phyloP scores from a whole-genome alignment of 1,140 invertebrate species.

The Ylistrum balloti region DNA sequence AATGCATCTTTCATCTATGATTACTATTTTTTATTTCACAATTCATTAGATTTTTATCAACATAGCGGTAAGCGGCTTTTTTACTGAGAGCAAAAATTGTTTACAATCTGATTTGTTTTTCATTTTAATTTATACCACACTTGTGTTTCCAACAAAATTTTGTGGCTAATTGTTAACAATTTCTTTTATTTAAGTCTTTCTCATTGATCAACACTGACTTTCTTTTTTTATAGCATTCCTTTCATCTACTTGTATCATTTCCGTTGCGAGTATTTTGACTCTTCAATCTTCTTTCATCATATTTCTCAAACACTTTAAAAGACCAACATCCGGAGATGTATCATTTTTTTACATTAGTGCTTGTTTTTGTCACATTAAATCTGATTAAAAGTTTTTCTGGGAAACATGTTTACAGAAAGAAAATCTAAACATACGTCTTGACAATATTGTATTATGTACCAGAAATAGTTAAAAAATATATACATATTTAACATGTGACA shows the following conservation, averaged over 20 bases:
- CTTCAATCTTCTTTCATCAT: not conserved
- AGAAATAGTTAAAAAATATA: too few species aligned
- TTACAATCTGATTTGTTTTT: constrained; percentile 4
- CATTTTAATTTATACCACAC: not conserved
- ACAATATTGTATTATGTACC: too few species aligned
- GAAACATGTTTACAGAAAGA: not conserved
- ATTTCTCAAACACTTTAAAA: not conserved
- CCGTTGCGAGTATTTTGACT: not conserved
- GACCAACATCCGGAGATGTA: not conserved
- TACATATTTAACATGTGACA: too few species aligned
- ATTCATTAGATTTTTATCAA: constrained; percentile 26
- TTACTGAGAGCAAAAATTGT: not conserved
- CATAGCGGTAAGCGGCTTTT: not conserved
- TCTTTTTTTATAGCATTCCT: not conserved
- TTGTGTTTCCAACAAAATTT: not conserved
- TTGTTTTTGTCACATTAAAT: not conserved
- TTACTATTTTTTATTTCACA: not conserved
- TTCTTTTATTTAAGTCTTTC: not conserved
- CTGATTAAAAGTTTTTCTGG: constrained; percentile 6
- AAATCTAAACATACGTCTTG: not conserved
- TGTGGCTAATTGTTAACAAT: not conserved
- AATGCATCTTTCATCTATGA: not conserved
- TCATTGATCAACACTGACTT: not conserved
- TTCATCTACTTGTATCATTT: not conserved
- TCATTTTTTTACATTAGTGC: not conserved